Base-by-base conservation (phyloP, 2,113 vertebrate genomes). In the Gymnorhina tibicen region DNA sequence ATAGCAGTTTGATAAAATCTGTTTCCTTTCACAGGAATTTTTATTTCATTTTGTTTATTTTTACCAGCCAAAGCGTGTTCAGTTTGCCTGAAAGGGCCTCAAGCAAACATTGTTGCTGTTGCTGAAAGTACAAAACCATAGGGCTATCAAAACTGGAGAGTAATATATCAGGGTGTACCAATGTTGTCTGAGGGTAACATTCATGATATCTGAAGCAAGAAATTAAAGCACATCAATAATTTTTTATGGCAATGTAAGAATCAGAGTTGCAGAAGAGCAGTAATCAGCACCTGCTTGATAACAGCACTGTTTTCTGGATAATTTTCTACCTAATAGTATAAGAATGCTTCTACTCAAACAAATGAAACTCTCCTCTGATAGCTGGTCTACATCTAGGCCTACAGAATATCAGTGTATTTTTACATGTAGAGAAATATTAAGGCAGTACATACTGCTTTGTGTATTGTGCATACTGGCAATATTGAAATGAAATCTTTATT, bases 81-180 rank as follows among this genome's bases (percentile, higher is more conserved):
- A 75, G 16, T 26, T 72, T 78, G 20, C 10, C 11, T 35, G 20
- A 82, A 21, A 85, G 9, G 35, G 1, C 14, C 16, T 79, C 14
- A 76, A 47, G 15, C 0, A 16, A 83, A 92, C 82, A 26, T 33
- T 35, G 4, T 10, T 75, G 8, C 16, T 60, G 11, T 11, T 64
- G 6, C 5, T 87, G 37, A 23, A 64, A 66, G 2, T 27, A 22
- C 32, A 60, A 46, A 86, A 30, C 11, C 39, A 10, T 19, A 63
- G 8, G 18, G 5, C 15, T 46, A 50, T 6, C 3, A 70, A 93
- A 73, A 59, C 0, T 2, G 18, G 0, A 27, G 27, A 24, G 7
- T 49, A 73, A 59, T 19, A 21, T 8, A 42, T 17, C 11, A 56
- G 2, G 5, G 37, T 86, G 6, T 7, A 15, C 7, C 30, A 55